phyloP scores from a whole-genome alignment of 1,140 invertebrate species.

The Carposina sasakii region DNA sequence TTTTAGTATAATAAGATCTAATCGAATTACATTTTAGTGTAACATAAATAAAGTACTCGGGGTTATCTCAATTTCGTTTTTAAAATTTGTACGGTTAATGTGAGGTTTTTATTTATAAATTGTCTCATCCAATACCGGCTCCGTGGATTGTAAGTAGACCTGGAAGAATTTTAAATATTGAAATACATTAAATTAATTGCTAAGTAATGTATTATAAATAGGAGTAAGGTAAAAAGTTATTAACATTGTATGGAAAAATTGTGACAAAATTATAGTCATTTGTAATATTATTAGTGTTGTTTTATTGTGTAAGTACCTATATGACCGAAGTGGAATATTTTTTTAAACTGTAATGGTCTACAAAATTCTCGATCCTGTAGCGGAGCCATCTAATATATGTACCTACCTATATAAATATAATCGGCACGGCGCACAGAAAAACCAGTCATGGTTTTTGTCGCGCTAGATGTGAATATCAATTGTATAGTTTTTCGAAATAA shows the following conservation, averaged over 20 bases:
- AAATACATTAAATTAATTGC: conserved; percentile 61
- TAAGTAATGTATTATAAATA: conserved; percentile 72
- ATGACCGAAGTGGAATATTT: too few relatives aligned
- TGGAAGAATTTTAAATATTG: conserved; percentile 66
- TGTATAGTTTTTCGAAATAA: too few relatives aligned
- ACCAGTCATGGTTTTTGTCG: too few relatives aligned
- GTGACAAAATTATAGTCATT: conserved; percentile 72
- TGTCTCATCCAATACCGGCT: conserved; percentile 56
- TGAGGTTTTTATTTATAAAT: conserved; percentile 43
- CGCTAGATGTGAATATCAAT: too few relatives aligned
- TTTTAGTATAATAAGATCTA: conserved; percentile 70
- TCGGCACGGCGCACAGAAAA: too few relatives aligned
- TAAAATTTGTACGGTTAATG: conserved; percentile 44
- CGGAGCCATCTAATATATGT: too few relatives aligned
- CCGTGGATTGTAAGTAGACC: conserved; percentile 65
- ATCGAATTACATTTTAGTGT: conserved; percentile 69
- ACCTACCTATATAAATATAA: too few relatives aligned
- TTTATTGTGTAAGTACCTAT: too few relatives aligned
- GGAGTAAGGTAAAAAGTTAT: conserved; percentile 70
- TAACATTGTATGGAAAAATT: conserved; percentile 72
- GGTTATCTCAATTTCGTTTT: conserved; percentile 52
- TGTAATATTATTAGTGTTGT: conserved; percentile 68
- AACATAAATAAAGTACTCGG: conserved; percentile 55
- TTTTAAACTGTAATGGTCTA: too few relatives aligned
- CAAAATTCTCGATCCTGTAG: too few relatives aligned